Base-by-base conservation (phyloP, 2,113 vertebrate species). In the Bambusicola thoracicus region DNA sequence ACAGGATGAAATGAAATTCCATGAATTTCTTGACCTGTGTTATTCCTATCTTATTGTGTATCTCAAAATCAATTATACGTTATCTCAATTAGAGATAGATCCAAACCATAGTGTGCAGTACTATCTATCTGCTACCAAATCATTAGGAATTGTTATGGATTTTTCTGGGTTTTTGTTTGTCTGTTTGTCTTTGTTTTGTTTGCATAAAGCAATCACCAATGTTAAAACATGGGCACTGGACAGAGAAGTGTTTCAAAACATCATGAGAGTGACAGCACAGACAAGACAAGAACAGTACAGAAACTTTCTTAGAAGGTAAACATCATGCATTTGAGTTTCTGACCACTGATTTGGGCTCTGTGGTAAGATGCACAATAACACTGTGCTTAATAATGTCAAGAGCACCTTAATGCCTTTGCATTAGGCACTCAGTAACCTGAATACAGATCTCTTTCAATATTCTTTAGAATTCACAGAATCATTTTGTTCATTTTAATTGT, bases 201-300 rank as follows among this genome's bases (percentile, higher is more conserved):
- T 93, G 76, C 73, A 91, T 86, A 25, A 98, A 99, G 99, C 98
- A 73, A 97, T 98, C 94, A 98, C 98, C 93, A 97, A 96, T 77
- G 98, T 98, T 92, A 98, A 97, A 97, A 98, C 98, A 15, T 99
- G 99, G 99, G 98, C 98, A 56, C 84, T 99, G 76, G 99, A 99
- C 95, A 98, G 99, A 85, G 98, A 99, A 53, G 98, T 98, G 32
- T 99, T 99, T 91, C 99, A 99, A 97, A 99, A 99, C 96, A 99
- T 99, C 94, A 99, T 99, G 98, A 98, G 99, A 95, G 98, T 98
- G 92, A 99, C 98, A n/a, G 98, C 98, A 6, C 98, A 99, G 97
- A 98, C 97, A 6, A 98, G 98, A 36, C 99, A 99, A 25, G 98
- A 99, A 41, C 98, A 99, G 81, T 98, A 99, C 93, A 98, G 98